Base-by-base conservation (phyloP, 2,797 vertebrate genomes). In the Pseudochaenichthys georgianus region DNA sequence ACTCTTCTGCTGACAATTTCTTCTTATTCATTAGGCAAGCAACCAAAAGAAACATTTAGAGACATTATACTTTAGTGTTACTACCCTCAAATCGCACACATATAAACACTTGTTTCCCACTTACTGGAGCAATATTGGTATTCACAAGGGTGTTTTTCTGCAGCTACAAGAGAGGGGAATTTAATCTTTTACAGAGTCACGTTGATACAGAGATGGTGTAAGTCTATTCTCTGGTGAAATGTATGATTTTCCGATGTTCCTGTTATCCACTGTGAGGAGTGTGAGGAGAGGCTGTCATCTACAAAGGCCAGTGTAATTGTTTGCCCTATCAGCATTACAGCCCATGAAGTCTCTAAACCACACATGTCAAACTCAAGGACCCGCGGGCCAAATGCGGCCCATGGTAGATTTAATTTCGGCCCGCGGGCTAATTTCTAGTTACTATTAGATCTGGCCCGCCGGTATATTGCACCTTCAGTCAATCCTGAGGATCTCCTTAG, bases 1-100 rank as follows among this genome's bases (percentile, higher is more conserved):
- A 66, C 31, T 84, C 67, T 78, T 87, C 63, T 70, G 7, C 73
- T 78, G 57, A 75, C 62, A 71, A 52, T 46, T 63, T 13, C 1
- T 3, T 59, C 31, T 63, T 75, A 41, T 82, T 19, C 48, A 78
- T 73, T 66, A 73, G 42, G 34, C 66, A 69, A 63, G 43, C 34
- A 54, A 53, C 34, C 16, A 43, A 34, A 55, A 64, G 13, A 43
- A n/a, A 48, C 16, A 9, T 48, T 46, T 50, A 54, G 15, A 75
- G n/a, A 42, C 34, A 7, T 60, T 31, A 54, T 19, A 31, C 7
- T 9, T 38, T 38, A 50, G 43, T 23, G 17, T 28, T 15, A 28
- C n/a, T 45, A 53, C 10, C 12, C 15, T 70, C 8, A 68, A 16
- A 78, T 48, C 21, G 46, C 63, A 28, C 16, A 38, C 10, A 21